Evolutionary conservation across 1,140 invertebrate genomes (phyloP), one percentile per base, ranked within the genome.

Genomic region (Copidosoma floridanum): DNA sequence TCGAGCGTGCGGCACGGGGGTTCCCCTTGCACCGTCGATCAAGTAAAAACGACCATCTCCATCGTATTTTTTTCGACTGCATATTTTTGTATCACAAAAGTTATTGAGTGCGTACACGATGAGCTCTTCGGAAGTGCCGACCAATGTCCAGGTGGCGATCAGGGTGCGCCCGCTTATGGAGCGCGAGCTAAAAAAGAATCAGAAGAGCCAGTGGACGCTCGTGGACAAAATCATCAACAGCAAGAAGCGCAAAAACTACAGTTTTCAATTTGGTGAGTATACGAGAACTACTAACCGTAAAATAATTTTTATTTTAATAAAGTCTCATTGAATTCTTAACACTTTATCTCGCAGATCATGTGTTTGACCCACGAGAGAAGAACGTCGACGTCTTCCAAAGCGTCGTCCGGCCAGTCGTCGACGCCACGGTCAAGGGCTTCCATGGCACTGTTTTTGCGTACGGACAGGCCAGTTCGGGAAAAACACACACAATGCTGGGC

Each of bases 361-460:
- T 92, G 10, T 92, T 91, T 71, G 83, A 84, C 61, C 73, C 77
- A 35, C 68, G 82, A 7, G 77, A 76, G 20, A 84, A 72, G 32
- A 92, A 89, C 64, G 65, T 71, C 37, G 78, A 85, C 54, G 81
- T 93, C 1, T 93, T 89, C 71, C 70, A 87, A 54, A 80, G 79
- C 61, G 79, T 90, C 61, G 88, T 88, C 11, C 83, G 84, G 67
- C 87, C 88, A 3, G 86, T 92, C 48, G 84, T 92, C 6, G 81
- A 88, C 55, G 84, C 87, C 27, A 85, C 87, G 7, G 77, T 91
- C 8, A 84, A 88, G 69, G 93, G 93, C 3, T 90, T 92, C 65
- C 94, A 95, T 81, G 92, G 91, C 0, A 95, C 92, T 16, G 86
- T 96, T 63, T 90, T 95, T 79, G 93, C 92, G 0, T 95, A 95